These are phyloP conservation scores for Siniperca chuatsi DNA, from an alignment of 2,113 vertebrate genomes.

Conservation along the genomic window DNA sequence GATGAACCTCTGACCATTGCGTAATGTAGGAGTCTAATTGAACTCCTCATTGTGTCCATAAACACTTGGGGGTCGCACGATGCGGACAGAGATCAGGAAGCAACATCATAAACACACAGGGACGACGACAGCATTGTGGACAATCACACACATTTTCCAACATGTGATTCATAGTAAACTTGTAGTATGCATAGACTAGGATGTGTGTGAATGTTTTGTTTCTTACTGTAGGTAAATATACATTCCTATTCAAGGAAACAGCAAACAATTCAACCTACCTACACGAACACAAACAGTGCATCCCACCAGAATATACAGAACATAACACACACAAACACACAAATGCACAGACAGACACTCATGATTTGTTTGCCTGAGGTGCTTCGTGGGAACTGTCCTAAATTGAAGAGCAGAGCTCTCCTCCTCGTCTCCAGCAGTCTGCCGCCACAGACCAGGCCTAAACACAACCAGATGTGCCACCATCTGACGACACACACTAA, in stretches of 20 bases:
- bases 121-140: conserved; percentile 22
- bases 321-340: neutral
- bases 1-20: conserved; percentile 52
- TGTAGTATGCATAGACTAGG: neutral
- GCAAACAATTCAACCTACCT: conserved; percentile 25
- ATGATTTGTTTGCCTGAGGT: conserved; percentile 65
- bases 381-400: conserved; percentile 74
- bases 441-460: conserved; percentile 77
- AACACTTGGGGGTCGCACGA: conserved; percentile 65
- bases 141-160: neutral
- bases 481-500: conserved; percentile 64
- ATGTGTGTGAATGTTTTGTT: conserved; percentile 21
- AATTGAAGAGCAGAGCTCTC: conserved; percentile 79
- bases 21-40: conserved; percentile 50
- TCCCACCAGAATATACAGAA: conserved; percentile 27
- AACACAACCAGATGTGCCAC: conserved; percentile 83
- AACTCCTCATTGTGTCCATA: conserved; percentile 61
- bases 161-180: conserved; percentile 9
- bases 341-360: neutral
- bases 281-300: conserved; percentile 25
- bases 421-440: conserved; percentile 78
- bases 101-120: conserved; percentile 58
- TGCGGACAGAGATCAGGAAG: conserved; percentile 60
- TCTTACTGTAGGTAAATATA: conserved; percentile 38
- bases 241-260: conserved; percentile 12